Evolutionary conservation across 2,797 vertebrate species (phyloP).

Genomic region (Coranthus polyacanthus): DNA sequence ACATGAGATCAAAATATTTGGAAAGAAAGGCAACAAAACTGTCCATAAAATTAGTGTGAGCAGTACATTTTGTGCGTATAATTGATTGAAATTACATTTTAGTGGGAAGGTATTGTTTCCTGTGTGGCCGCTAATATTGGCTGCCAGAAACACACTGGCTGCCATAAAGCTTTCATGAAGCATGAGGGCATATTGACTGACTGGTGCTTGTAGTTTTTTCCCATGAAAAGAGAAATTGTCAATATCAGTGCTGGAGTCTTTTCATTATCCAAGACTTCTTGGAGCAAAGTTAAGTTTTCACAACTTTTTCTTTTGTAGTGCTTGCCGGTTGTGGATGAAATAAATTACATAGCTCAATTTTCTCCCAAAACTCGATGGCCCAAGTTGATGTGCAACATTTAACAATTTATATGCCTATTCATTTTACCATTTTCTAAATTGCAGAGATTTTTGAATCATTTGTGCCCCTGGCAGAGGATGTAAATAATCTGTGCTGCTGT

Average conservation of each 20-base stretch:
- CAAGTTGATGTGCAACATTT: constrained; percentile 40
- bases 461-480: constrained; percentile 15
- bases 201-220: constrained; percentile 28
- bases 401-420: constrained; percentile 29
- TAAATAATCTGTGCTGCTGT: constrained; percentile 43
- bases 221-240: constrained; percentile 61
- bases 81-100: constrained; percentile 53
- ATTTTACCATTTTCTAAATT: constrained; percentile 39
- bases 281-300: constrained; percentile 54
- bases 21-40: constrained; percentile 13
- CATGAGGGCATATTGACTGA: constrained; percentile 66
- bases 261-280: constrained; percentile 64
- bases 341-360: constrained; percentile 9
- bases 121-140: constrained; percentile 44
- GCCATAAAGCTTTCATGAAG: constrained; percentile 68
- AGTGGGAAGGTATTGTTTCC: constrained; percentile 60
- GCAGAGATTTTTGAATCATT: constrained; percentile 28
- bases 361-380: constrained; percentile 27
- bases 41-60: background rate
- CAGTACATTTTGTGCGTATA: constrained; percentile 44
- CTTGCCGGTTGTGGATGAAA: constrained; percentile 12
- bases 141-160: constrained; percentile 54
- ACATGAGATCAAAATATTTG: constrained; percentile 33
- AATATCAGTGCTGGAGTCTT: constrained; percentile 63
- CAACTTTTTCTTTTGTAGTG: constrained; percentile 33